Evolutionary conservation across 2,113 vertebrate species (phyloP), one percentile per base, ranked within the genome.

Genomic region (Ophiodon elongatus): DNA sequence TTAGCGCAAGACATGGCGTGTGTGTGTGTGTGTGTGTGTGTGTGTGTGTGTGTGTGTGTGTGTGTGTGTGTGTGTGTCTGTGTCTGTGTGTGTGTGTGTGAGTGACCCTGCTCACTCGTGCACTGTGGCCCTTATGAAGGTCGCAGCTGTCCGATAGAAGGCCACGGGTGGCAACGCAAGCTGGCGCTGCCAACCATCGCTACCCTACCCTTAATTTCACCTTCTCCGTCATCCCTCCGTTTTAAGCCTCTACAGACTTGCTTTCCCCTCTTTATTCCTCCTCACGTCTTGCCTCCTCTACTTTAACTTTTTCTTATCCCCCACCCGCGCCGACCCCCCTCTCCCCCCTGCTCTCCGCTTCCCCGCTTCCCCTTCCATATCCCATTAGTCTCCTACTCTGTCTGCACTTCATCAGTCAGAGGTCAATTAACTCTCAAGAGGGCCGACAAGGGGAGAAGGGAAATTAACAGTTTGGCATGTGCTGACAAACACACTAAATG

Each of bases 101-200:
- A 45, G 68, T 35, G 60, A 78, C 73, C 79, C 68, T 27, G 47
- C 65, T 56, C 21, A 17, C 54, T 77, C 63, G 65, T 63, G 73
- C 82, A 63, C 65, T 11, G 41, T 54, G 81, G 57, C 88, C 73
- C 70, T 64, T 27, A 7, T 80, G 89, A 92, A 91, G 89, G 92
- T 88, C 73, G 60, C 89, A 90, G 85, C 85, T 90, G 89, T 88
- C 82, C 50, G 15, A 79, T 73, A 72, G 56, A 85, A 27, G 84
- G 70, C 71, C 73, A 80, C 59, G 82, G 87, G 86, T 85, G 89
- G 90, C 74, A 54, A 59, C 76, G 52, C 89, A 91, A 88, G 85
- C 90, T 91, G 92, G 83, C 80, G 67, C 84, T 52, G 85, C 76
- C 90, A 86, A 70, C 79, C 70, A 59, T 31, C 59, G 54, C 77